Evolutionary conservation across 2,888 invertebrate species (phyloP).

Genomic region (Oxycera nigricornis): DNA sequence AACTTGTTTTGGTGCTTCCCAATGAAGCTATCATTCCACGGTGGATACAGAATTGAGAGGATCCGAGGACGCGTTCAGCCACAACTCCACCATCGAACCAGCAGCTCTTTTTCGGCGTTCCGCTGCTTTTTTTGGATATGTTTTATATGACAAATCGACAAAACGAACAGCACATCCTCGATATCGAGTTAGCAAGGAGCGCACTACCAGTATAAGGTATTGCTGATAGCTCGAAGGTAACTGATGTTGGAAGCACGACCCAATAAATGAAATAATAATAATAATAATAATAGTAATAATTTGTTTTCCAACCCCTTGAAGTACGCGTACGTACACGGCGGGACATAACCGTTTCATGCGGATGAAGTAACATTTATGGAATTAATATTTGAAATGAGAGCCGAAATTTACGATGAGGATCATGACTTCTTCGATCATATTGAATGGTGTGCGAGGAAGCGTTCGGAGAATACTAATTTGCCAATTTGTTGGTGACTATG

Average conservation of each 20-base stretch:
- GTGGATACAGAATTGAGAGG: conserved; percentile 25
- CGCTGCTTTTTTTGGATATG: background rate
- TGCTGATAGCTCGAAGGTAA: conserved; percentile 21
- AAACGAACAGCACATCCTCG: conserved; percentile 7
- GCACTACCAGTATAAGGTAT: background rate
- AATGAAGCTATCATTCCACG: conserved; percentile 36
- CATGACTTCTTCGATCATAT: conserved; percentile 24
- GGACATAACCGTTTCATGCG: conserved; percentile 17
- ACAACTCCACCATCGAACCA: background rate
- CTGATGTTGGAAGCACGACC: conserved; percentile 17
- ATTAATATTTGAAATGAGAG: conserved; percentile 31
- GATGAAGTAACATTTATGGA: conserved; percentile 21
- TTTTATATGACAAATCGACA: conserved; percentile 28
- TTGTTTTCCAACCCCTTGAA: background rate
- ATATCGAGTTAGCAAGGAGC: background rate
- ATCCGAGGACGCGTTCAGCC: background rate
- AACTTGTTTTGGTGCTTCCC: conserved; percentile 34
- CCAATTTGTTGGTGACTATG: background rate
- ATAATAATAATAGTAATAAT: conserved; percentile 33
- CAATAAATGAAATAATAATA: conserved; percentile 36
- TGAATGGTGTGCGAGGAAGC: background rate
- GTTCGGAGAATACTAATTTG: conserved; percentile 10
- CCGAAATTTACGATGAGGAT: conserved; percentile 2
- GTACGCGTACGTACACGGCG: conserved; percentile 10
- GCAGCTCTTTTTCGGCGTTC: background rate